Conservation (phyloP, 2,888 invertebrate genomes). For the Loripinus fragilis region DNA sequence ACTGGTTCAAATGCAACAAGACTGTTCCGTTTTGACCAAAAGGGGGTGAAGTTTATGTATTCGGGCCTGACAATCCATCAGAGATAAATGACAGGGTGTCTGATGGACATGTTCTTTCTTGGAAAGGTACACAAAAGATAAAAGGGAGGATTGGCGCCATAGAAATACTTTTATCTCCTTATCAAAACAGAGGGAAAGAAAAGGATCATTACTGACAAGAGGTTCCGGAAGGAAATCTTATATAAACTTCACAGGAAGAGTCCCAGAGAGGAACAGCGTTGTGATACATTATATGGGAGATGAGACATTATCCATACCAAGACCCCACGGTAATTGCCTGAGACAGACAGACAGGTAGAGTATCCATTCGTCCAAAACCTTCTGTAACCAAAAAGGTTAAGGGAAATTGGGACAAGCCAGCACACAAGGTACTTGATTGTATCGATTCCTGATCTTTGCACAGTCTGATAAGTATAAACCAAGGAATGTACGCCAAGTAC, state of each 20-base stretch:
- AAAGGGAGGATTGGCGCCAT: neutral
- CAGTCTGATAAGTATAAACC: too few species aligned
- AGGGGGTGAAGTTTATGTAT: neutral
- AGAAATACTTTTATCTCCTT: neutral
- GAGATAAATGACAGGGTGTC: neutral
- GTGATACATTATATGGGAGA: neutral
- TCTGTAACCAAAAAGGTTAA: neutral
- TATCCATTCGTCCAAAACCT: neutral
- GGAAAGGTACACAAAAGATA: neutral
- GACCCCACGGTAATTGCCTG: neutral
- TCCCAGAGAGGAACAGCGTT: neutral
- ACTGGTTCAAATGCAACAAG: slow-evolving; percentile 2
- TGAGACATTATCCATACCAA: neutral
- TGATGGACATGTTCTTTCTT: too few species aligned
- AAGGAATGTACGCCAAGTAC: too few species aligned
- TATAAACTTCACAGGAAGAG: neutral
- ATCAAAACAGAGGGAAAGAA: neutral
- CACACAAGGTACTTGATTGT: neutral
- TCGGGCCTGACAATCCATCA: too few species aligned
- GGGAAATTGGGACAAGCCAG: neutral
- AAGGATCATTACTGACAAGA: slow-evolving; percentile 1
- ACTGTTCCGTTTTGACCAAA: neutral
- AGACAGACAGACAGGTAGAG: neutral
- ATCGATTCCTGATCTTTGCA: too few species aligned
- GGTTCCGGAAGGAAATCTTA: slow-evolving; percentile 1